Percentiles rank a stretch among this genome's conserved stretches.
Conservation (phyloP, 2,113 vertebrate species). For the Micromys minutus region DNA sequence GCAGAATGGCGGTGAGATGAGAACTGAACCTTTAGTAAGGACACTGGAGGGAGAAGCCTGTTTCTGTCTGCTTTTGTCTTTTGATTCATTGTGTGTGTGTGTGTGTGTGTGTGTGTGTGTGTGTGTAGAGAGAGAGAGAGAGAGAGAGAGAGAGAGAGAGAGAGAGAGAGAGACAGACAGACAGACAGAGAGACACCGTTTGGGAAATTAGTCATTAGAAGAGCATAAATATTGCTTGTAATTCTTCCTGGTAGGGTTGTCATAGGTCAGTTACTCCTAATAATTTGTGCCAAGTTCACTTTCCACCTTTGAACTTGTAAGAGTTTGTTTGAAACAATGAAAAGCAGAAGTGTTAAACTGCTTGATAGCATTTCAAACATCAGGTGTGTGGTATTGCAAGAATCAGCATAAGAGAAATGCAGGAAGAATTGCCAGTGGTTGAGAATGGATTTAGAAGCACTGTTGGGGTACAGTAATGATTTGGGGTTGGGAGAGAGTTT, state of each 20-base stretch:
- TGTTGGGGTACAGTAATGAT: not conserved
- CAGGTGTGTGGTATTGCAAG: not conserved
- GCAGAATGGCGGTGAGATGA: not conserved
- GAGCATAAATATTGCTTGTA: not conserved
- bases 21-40: not conserved
- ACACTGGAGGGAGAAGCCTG: not conserved
- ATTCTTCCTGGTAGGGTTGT: not conserved
- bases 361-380: not conserved
- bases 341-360: not conserved
- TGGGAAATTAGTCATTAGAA: not conserved
- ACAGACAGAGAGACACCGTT: too few relatives aligned
- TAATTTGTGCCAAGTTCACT: constrained; percentile 5
- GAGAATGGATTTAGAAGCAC: not conserved
- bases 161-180: too few relatives aligned
- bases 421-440: not conserved
- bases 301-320: not conserved
- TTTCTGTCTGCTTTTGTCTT: too few relatives aligned
- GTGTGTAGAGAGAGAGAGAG: too few relatives aligned
- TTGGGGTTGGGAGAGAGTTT: not conserved
- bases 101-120: too few relatives aligned
- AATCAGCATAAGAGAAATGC: not conserved
- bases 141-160: too few relatives aligned
- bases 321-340: not conserved
- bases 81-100: not conserved
- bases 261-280: not conserved